Evolutionary conservation across 2,888 invertebrate genomes (phyloP).

Genomic region (Cyclophora albipunctata): DNA sequence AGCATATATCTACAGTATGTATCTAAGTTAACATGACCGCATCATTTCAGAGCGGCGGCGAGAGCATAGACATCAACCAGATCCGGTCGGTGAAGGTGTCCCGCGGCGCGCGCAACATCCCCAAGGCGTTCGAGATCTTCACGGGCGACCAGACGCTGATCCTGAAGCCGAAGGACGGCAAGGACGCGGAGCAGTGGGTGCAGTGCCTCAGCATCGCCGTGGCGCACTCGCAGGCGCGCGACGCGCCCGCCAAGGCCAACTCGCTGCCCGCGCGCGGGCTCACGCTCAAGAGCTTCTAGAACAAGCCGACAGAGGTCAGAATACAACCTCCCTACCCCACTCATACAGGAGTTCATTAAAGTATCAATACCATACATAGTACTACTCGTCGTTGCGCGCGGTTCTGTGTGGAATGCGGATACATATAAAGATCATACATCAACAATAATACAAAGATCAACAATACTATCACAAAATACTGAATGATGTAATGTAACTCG

Average conservation of each 20-base stretch:
- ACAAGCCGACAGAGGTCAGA: no score
- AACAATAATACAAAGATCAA: no score
- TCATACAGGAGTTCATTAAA: no score
- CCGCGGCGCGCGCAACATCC: slow-evolving; percentile 91
- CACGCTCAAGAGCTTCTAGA: slow-evolving; percentile 63
- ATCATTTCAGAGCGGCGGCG: slow-evolving; percentile 82
- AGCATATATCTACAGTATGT: no score
- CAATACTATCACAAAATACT: no score
- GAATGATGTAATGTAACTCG: no score
- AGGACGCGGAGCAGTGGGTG: slow-evolving; percentile 97
- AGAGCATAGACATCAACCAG: slow-evolving; percentile 92
- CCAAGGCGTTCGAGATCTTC: slow-evolving; percentile 97
- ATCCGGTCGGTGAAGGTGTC: slow-evolving; percentile 96
- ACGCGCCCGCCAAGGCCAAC: slow-evolving; percentile 69
- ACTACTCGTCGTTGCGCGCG: no score
- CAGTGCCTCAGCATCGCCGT: slow-evolving; percentile 95
- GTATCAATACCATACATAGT: no score
- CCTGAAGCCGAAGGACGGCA: slow-evolving; percentile 94
- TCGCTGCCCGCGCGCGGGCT: slow-evolving; percentile 67
- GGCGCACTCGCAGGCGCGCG: slow-evolving; percentile 86
- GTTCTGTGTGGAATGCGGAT: no score
- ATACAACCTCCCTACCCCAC: no score
- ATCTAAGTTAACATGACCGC: no score
- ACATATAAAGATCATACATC: no score
- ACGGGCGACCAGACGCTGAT: slow-evolving; percentile 94